Base-by-base conservation (phyloP, 1,140 invertebrate species). In the Nasonia vitripennis region DNA sequence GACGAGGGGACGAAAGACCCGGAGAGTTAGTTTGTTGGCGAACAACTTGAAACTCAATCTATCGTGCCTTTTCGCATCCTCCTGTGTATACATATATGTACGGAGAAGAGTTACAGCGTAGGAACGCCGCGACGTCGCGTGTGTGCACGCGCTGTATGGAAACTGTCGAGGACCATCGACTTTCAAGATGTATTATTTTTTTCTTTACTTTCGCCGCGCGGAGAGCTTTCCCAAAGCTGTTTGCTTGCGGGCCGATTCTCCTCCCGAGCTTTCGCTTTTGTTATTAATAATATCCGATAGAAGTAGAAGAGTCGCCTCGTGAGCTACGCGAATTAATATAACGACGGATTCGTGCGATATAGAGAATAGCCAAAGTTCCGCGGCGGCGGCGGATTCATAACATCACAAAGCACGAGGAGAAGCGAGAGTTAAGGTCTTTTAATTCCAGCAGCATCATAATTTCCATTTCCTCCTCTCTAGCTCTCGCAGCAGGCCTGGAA, bases 31-130 rank as follows among this genome's bases (percentile, higher is more conserved):
- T 89, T 88, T 89, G 89, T 89, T 89, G 89, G 87, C 87, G 88
- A 87, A 90, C 88, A 90, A 91, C 90, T 91, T 88, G 86, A 91
- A 91, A 91, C 88, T 90, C 89, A 89, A 91, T 91, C 90, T 90
- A 87, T 87, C 87, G 62, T 41, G 73, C 45, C 86, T 74, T 79
- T 62, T 67, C 86, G 74, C 70, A 55, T 83, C 67, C n/a, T 75
- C 17, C 51, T 41, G 71, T 4, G 12, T 62, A 62, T 6, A 62
- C 0, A 51, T 2, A 51, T 27, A 27, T 37, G 5, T 37, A 37
- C 0, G 34, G 48, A 14, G 55, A 17, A 17, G 55, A 62, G 55
- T n/a, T 62, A 17, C 20, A 71, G 23, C 68, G 6, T 3, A 27
- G 68, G 27, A 27, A 71, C 14, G 68, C 68, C 9, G 31, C 68